phyloP scores from a whole-genome alignment of 2,797 vertebrate genomes.

The Syngnathus acus region DNA sequence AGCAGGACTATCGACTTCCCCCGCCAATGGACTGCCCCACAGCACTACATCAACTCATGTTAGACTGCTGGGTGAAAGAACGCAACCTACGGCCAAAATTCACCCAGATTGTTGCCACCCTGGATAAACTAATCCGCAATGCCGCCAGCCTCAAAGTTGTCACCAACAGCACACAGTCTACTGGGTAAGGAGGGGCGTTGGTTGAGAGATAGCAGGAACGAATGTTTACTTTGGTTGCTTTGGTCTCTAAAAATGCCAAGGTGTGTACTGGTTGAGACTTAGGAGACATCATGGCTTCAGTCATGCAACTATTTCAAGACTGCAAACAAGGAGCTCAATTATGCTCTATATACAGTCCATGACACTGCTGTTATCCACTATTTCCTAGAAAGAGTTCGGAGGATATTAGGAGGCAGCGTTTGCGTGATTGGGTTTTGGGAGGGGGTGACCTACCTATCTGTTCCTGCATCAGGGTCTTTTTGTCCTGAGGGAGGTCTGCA shows the following conservation, averaged over 20 bases:
- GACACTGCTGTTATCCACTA: conserved; percentile 28
- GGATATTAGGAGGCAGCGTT: conserved; percentile 29
- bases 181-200: conserved; percentile 74
- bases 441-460: conserved; percentile 57
- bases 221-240: not conserved
- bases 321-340: conserved; percentile 33
- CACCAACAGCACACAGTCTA: conserved; percentile 85
- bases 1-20: conserved; percentile 96
- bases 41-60: conserved; percentile 94
- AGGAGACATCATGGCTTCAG: not conserved
- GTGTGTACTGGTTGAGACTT: not conserved
- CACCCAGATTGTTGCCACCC: conserved; percentile 93
- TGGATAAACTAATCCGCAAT: conserved; percentile 97
- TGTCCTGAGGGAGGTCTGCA: conserved; percentile 52
- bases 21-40: conserved; percentile 98
- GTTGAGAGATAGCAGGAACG: not conserved
- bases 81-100: conserved; percentile 96
- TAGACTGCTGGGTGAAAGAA: conserved; percentile 98
- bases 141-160: conserved; percentile 97
- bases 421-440: conserved; percentile 15
- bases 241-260: not conserved
- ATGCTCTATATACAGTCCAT: conserved; percentile 46
- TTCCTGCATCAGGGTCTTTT: conserved; percentile 47
- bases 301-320: conserved; percentile 2
- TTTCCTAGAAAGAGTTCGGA: conserved; percentile 47